Evolutionary conservation across 1,140 invertebrate genomes (phyloP).

Genomic region (Ostrea denselamellosa): DNA sequence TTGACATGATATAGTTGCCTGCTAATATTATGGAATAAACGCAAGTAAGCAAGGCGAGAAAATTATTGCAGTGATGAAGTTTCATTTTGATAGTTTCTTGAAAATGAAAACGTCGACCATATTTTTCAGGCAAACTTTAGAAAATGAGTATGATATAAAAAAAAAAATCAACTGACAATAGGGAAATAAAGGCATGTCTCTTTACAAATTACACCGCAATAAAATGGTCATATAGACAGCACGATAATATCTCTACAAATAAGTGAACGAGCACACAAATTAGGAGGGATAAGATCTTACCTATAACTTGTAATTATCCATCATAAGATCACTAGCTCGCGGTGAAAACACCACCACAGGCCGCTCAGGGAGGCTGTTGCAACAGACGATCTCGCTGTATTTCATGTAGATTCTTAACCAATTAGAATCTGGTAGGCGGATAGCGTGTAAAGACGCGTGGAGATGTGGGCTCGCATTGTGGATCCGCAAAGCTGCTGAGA

Average conservation of each 20-base stretch:
- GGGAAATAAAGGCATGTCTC: not conserved
- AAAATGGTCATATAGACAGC: not conserved
- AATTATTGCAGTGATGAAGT: too few species aligned
- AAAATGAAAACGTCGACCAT: too few species aligned
- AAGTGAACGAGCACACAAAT: not conserved
- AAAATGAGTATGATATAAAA: not conserved
- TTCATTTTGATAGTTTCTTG: too few species aligned
- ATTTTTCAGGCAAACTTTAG: not conserved
- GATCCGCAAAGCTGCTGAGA: not conserved
- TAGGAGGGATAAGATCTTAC: not conserved
- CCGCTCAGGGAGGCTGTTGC: not conserved
- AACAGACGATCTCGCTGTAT: not conserved
- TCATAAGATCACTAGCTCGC: not conserved
- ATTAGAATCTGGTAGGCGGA: not conserved
- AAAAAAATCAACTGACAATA: not conserved
- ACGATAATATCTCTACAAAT: not conserved
- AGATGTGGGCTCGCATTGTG: not conserved
- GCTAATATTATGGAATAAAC: too few species aligned
- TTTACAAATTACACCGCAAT: not conserved
- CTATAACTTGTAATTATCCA: not conserved
- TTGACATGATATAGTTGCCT: too few species aligned
- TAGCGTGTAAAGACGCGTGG: not conserved
- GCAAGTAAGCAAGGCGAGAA: too few species aligned
- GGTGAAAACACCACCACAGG: not conserved
- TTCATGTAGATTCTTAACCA: constrained; percentile 1